A percentile compares a stretch with the other conserved stretches of the same genome.
Conservation (phyloP, 2,888 invertebrate species). For the Acanthosepion lycidas region DNA sequence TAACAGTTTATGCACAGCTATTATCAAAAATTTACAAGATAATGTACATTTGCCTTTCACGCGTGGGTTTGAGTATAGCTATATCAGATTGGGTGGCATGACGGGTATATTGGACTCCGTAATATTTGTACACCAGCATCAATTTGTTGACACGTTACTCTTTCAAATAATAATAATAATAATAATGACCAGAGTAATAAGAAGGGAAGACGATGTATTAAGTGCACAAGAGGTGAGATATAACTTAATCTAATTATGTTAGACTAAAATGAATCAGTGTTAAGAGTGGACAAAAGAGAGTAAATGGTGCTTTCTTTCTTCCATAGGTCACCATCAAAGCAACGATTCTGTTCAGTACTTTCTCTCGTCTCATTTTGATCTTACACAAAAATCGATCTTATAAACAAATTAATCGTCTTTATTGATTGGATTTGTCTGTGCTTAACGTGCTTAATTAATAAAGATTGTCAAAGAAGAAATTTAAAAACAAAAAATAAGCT, state of each 20-base stretch:
- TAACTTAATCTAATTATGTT: background rate
- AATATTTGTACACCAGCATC: too few relatives aligned
- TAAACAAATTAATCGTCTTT: background rate
- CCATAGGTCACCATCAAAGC: background rate
- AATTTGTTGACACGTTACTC: too few relatives aligned
- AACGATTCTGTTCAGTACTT: background rate
- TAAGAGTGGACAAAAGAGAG: too few relatives aligned
- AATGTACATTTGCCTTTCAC: too few relatives aligned
- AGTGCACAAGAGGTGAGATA: background rate
- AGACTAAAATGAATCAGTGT: background rate
- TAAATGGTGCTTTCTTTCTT: background rate
- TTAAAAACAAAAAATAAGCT: background rate
- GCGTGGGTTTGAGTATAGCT: too few relatives aligned
- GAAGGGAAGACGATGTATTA: background rate
- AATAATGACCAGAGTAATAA: background rate
- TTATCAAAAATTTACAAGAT: too few relatives aligned
- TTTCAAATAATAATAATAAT: background rate
- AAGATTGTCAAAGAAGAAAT: background rate
- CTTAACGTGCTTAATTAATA: conserved; percentile 33
- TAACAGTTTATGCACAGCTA: too few relatives aligned
- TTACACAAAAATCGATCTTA: background rate
- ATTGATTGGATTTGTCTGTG: background rate
- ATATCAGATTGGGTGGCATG: too few relatives aligned
- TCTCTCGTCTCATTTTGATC: background rate
- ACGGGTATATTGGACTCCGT: too few relatives aligned